Base-by-base conservation (phyloP, 53 echinoderm and acorn worm genomes). In the Holothuria leucospilota region DNA sequence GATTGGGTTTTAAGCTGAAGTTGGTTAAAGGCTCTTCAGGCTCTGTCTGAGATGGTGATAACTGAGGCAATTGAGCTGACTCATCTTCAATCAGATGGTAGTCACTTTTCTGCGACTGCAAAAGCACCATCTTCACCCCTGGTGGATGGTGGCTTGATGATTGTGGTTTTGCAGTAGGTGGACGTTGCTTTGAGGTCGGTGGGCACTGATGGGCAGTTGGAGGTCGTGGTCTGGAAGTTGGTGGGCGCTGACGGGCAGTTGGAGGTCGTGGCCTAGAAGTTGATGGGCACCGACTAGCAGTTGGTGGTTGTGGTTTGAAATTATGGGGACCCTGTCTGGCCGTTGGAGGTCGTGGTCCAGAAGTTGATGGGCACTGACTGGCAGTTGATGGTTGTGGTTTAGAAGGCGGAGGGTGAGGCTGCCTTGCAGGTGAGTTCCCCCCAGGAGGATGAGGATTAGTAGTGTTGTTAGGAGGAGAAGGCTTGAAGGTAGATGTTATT, bases 381-480 rank as follows among this genome's bases (percentile, higher is more conserved):
- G 72, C 39, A 72, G 72, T 20, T 21, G 68, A 30, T 46, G 72
- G 72, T 23, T 16, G 72, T 72, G 72, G 72, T 18, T n/a, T 72
- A 11, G 72, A 21, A 71, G 71, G 28, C 8, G 72, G 72, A 30
- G 72, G 72, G 18, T 46, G 72, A 18, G 72, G 72, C 72, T 72
- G 72, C 39, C 20, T 72, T 13, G n/a, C 29, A 14, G 68, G 34
- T 28, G 9, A 28, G 8, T 28, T n/a, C n/a, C n/a, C n/a, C n/a
- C n/a, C 72, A 39, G 72, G 72, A 30, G 72, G 72, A 72, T 72
- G 72, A 39, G 72, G 18, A 56, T 56, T 56, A 56, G 18, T 16
- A 18, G 40, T 72, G 72, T 72, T 72, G 4, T 72, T 72, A 39
- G 49, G 72, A 72, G 72, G 72, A 72, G 23, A 20, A 23, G 72